A percentile compares a stretch with the other conserved stretches of the same genome.
Conservation (phyloP, 2,797 vertebrate genomes). For the Hapalemur alaotrensis region DNA sequence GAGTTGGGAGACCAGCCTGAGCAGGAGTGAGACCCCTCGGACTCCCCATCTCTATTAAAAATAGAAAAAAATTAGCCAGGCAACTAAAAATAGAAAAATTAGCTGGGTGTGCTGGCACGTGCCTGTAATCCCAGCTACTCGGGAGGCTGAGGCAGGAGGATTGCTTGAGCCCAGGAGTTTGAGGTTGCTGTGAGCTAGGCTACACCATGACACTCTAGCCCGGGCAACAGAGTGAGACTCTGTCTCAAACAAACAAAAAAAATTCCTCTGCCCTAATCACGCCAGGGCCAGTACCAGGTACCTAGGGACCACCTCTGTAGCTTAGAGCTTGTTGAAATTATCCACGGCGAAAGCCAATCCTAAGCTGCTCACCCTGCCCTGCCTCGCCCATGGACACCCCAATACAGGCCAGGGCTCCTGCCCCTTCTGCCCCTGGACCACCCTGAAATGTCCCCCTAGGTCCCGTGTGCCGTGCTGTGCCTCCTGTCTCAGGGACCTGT, state of each 20-base stretch:
- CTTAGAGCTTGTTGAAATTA: not conserved
- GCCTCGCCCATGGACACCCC: not conserved
- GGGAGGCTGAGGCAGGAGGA: no score
- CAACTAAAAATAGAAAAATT: no score
- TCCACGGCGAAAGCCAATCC: not conserved
- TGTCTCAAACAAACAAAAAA: not conserved
- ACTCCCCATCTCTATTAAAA: no score
- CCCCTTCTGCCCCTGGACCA: not conserved
- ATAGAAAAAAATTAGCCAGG: no score
- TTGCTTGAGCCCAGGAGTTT: no score
- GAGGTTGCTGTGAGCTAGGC: no score
- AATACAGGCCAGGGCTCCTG: not conserved
- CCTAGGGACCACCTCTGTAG: fast-evolving
- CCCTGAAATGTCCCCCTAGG: not conserved
- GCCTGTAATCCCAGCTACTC: no score
- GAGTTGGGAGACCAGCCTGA: no score
- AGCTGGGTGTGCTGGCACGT: no score
- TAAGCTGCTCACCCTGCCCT: not conserved
- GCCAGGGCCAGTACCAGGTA: not conserved
- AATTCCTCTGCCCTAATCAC: not conserved
- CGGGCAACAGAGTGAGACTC: no score
- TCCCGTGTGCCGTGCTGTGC: fast-evolving
- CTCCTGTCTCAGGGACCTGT: not conserved
- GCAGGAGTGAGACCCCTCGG: no score
- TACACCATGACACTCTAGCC: no score